Evolutionary conservation across 2,888 invertebrate species (phyloP).

Genomic region (Morinoia aosen): DNA sequence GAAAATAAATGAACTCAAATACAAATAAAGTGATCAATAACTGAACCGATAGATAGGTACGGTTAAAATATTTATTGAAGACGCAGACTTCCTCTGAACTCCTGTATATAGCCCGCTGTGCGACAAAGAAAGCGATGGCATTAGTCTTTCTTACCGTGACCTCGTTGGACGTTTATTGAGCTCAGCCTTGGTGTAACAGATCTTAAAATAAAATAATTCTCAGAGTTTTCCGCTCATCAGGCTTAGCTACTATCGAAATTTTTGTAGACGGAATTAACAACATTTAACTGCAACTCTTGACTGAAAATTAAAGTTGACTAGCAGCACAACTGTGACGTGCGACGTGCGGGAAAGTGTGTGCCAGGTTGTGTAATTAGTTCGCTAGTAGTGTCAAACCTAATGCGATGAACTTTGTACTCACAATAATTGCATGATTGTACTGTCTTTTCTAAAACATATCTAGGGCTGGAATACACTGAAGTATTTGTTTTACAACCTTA

Average conservation of each 20-base stretch:
- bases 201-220: neutral
- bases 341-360: neutral
- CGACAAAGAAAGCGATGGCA: neutral
- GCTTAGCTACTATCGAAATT: neutral
- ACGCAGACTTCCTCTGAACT: neutral
- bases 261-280: neutral
- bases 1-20: neutral
- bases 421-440: no score
- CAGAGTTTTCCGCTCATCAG: neutral
- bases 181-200: neutral
- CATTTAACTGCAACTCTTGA: neutral
- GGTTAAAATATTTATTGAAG: neutral
- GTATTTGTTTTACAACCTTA: no score
- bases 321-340: neutral
- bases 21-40: neutral
- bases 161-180: neutral
- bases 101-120: neutral
- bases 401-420: no score
- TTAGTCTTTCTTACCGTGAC: conserved; percentile 12
- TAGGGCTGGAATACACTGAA: no score
- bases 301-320: neutral
- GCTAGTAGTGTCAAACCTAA: no score
- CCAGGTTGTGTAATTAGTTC: neutral
- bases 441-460: no score
- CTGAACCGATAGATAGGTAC: neutral